Percentiles rank a stretch among this genome's conserved stretches.
Conservation (phyloP, 1,140 invertebrate species). For the Heliconius hermathena region DNA sequence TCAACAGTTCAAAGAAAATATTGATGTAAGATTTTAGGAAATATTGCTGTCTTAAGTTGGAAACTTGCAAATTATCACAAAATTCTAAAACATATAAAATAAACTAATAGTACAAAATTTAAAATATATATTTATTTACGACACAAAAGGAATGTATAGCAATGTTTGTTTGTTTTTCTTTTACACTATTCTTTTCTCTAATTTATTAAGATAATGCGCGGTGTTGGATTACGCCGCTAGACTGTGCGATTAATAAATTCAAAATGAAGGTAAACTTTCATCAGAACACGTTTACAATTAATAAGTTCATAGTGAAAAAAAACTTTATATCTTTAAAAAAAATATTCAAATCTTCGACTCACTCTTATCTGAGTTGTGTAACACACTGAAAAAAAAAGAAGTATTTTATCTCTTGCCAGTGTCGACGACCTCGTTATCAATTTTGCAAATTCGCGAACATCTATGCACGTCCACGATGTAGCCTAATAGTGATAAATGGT, state of each 20-base stretch:
- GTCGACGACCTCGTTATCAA: constrained; percentile 71
- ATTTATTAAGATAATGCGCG: no score
- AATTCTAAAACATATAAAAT: no score
- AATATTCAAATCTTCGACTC: background rate
- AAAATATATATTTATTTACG: no score
- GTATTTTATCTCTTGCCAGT: constrained; percentile 42
- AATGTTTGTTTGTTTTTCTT: no score
- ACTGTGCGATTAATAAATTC: no score
- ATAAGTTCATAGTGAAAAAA: background rate
- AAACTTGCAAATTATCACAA: no score
- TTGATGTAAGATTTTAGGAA: background rate
- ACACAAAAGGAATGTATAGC: no score
- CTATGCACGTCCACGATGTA: constrained; percentile 40
- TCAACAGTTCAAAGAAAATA: background rate
- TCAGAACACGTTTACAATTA: no score
- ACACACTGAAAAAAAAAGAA: constrained; percentile 47
- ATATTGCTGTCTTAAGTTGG: background rate
- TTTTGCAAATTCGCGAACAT: constrained; percentile 59
- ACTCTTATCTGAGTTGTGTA: constrained; percentile 20
- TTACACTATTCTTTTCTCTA: no score
- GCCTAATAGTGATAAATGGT: constrained; percentile 28
- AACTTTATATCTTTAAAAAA: background rate
- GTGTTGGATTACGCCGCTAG: no score
- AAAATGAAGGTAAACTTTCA: no score
- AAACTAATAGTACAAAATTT: no score